Conservation (phyloP, 2,888 invertebrate genomes). For the Camponotus fellah region DNA sequence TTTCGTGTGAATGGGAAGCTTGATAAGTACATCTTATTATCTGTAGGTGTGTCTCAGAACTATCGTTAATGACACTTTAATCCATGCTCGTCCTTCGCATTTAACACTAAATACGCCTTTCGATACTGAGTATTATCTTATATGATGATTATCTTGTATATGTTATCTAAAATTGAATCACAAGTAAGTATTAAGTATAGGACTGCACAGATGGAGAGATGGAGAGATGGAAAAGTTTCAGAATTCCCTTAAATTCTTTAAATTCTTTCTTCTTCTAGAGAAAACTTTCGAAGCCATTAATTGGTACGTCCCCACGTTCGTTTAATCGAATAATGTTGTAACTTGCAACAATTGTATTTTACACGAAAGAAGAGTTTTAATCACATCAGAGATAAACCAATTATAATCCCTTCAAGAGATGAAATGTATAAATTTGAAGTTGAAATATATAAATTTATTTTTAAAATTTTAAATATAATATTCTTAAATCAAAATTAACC, state of each 20-base stretch:
- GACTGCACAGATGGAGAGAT: not conserved
- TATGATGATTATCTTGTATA: not conserved
- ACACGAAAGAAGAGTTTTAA: not conserved
- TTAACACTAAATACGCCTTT: not conserved
- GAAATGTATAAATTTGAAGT: constrained; percentile 6
- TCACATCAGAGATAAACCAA: constrained; percentile 7
- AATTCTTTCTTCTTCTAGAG: not conserved
- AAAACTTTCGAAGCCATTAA: not conserved
- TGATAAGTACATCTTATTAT: not conserved
- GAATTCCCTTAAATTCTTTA: not conserved
- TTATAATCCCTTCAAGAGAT: not conserved
- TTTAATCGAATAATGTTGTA: not conserved
- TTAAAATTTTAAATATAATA: not conserved
- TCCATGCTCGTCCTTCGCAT: not conserved
- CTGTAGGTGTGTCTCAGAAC: not conserved
- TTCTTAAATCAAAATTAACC: not conserved
- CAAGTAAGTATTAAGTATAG: not conserved
- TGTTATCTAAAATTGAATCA: not conserved
- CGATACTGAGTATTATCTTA: not conserved
- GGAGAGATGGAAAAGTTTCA: not conserved
- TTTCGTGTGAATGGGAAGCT: not conserved
- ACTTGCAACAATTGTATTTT: not conserved
- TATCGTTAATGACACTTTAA: not conserved
- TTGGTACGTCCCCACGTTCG: not conserved
- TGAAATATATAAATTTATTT: constrained; percentile 14